Percentiles rank a stretch among this genome's conserved stretches.
Conservation (phyloP, 2,888 invertebrate species). For the Meliscaeva auricollis region DNA sequence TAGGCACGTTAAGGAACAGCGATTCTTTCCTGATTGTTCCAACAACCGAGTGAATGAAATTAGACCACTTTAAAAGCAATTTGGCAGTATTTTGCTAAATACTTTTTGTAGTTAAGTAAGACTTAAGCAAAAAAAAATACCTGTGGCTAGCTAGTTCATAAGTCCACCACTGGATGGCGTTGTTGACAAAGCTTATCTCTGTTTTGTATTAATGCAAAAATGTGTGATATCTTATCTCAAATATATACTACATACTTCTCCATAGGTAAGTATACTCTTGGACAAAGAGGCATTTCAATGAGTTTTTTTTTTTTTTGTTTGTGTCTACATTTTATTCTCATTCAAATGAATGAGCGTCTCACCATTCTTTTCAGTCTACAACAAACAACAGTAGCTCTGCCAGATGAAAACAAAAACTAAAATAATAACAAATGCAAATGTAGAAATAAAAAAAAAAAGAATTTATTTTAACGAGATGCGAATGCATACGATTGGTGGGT, state of each 20-base stretch:
- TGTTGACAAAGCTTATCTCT: conserved; percentile 9
- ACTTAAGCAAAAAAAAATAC: too few relatives aligned
- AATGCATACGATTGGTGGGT: conserved; percentile 9
- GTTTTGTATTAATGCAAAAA: conserved; percentile 61
- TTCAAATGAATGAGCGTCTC: conserved; percentile 55
- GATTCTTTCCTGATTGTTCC: too few relatives aligned
- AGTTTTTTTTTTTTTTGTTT: conserved; percentile 32
- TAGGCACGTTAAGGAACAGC: too few relatives aligned
- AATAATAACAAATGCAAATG: conserved; percentile 34
- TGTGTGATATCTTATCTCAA: conserved; percentile 61
- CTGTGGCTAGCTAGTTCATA: background rate
- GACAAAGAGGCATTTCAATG: conserved; percentile 60
- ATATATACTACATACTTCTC: background rate
- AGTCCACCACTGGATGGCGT: background rate
- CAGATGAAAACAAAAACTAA: background rate
- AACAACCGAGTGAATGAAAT: too few relatives aligned
- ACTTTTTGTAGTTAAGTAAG: too few relatives aligned
- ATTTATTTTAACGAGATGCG: conserved; percentile 56
- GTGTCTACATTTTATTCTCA: conserved; percentile 44
- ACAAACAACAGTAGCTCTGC: conserved; percentile 43
- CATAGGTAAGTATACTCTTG: conserved; percentile 8
- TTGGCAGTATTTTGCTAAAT: too few relatives aligned
- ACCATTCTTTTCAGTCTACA: conserved; percentile 38
- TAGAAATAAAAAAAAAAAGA: conserved; percentile 6
- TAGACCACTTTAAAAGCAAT: too few relatives aligned